phyloP scores from a whole-genome alignment of 1,140 invertebrate species.

The Asobara japonica region DNA sequence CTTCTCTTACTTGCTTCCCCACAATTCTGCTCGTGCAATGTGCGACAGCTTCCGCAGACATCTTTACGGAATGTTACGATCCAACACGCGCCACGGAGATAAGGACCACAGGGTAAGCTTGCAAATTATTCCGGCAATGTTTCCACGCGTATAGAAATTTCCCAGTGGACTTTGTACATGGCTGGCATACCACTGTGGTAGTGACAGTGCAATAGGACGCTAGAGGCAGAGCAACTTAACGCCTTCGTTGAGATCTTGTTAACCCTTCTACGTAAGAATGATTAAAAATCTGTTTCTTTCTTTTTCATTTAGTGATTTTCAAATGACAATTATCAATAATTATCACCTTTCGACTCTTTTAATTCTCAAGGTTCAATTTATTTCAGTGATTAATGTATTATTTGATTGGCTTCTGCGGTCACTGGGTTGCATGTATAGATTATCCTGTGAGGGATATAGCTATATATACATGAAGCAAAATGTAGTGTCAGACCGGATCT shows the following conservation, averaged over 20 bases:
- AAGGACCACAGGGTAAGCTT: not conserved
- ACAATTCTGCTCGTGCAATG: not conserved
- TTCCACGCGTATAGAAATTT: slow-evolving; percentile 1
- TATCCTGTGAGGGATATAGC: too few relatives aligned
- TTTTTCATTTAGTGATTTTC: too few relatives aligned
- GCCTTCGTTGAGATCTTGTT: not conserved
- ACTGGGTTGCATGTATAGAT: too few relatives aligned
- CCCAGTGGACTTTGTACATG: not conserved
- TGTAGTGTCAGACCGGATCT: too few relatives aligned
- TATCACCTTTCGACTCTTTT: too few relatives aligned
- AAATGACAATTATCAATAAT: too few relatives aligned
- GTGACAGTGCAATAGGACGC: not conserved
- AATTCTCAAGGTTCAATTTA: too few relatives aligned
- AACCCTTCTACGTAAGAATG: too few relatives aligned
- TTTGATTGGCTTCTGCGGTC: too few relatives aligned
- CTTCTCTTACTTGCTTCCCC: not conserved
- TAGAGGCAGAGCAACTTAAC: not conserved
- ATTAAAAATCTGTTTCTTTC: too few relatives aligned
- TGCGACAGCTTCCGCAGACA: not conserved
- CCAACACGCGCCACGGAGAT: not conserved
- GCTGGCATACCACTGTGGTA: not conserved
- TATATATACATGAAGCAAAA: too few relatives aligned
- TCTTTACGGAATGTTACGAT: not conserved
- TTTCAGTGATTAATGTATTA: too few relatives aligned
- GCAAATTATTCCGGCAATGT: not conserved